These are phyloP conservation scores for Sialia sialis DNA, from an alignment of 2,113 vertebrate species.

Conservation along the genomic window DNA sequence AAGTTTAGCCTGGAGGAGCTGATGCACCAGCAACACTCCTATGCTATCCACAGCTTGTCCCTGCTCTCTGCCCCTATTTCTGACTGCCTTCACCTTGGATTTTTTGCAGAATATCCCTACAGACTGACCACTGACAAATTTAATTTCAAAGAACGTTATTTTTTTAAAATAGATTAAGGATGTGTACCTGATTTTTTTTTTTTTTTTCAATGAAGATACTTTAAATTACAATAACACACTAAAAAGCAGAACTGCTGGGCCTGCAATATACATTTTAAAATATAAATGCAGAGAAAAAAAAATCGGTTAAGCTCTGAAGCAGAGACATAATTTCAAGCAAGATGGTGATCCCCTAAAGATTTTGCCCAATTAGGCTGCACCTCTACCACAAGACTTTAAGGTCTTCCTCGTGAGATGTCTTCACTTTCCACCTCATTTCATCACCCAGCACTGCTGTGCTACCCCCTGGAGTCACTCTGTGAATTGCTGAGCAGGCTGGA, in stretches of 20 bases:
- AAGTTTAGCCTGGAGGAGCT: neutral
- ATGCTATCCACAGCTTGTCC: neutral
- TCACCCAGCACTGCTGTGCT: neutral
- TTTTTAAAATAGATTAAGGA: neutral
- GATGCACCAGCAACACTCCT: neutral
- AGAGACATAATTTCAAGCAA: neutral
- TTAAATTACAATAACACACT: neutral
- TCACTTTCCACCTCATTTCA: conserved; percentile 5
- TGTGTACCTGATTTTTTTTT: neutral
- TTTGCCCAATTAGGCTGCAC: neutral
- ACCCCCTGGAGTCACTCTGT: neutral
- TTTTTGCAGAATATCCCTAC: neutral
- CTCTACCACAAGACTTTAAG: neutral
- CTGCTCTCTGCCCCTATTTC: neutral
- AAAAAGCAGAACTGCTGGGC: neutral
- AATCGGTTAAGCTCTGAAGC: neutral
- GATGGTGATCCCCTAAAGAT: neutral
- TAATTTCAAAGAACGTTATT: neutral
- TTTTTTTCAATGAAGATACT: neutral
- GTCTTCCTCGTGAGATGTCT: neutral
- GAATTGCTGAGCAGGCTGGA: neutral
- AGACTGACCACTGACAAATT: neutral
- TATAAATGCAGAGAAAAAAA: fast-evolving
- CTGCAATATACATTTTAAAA: neutral
- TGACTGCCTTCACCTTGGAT: neutral